These are phyloP conservation scores for Troides oblongomaculatus DNA, from an alignment of 2,888 invertebrate species.

Conservation along the genomic window DNA sequence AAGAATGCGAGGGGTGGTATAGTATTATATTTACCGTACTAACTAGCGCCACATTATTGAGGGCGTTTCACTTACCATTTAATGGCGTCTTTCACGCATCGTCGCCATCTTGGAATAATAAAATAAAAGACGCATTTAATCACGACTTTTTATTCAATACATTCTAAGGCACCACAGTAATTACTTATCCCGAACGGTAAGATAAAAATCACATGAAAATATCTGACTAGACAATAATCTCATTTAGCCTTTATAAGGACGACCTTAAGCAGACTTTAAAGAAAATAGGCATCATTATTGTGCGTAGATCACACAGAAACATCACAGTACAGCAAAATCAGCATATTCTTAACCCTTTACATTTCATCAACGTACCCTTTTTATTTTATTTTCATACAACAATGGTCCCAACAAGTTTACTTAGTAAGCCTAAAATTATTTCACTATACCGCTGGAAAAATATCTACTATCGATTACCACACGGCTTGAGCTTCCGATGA, in stretches of 20 bases:
- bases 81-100: too few species aligned
- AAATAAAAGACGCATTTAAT: not conserved
- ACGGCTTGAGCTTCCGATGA: too few species aligned
- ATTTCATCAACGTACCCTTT: not conserved
- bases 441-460: not conserved
- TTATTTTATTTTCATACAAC: not conserved
- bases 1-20: too few species aligned
- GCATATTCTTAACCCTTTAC: not conserved
- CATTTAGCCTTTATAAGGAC: slow-evolving; percentile 33
- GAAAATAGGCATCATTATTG: slow-evolving; percentile 15
- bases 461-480: too few species aligned
- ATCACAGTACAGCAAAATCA: slow-evolving; percentile 20
- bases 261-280: slow-evolving; percentile 23
- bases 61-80: too few species aligned
- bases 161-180: slow-evolving; percentile 48
- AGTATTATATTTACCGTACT: too few species aligned
- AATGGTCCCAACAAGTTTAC: slow-evolving; percentile 23
- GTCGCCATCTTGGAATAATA: not conserved
- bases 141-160: slow-evolving; percentile 41
- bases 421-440: not conserved
- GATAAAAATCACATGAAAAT: slow-evolving; percentile 39
- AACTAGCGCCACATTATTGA: too few species aligned
- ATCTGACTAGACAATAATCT: slow-evolving; percentile 53
- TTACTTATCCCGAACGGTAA: slow-evolving; percentile 17
- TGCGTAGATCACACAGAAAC: slow-evolving; percentile 15